Evolutionary conservation across 1,140 invertebrate genomes (phyloP).

Genomic region (Procambarus virginalis): DNA sequence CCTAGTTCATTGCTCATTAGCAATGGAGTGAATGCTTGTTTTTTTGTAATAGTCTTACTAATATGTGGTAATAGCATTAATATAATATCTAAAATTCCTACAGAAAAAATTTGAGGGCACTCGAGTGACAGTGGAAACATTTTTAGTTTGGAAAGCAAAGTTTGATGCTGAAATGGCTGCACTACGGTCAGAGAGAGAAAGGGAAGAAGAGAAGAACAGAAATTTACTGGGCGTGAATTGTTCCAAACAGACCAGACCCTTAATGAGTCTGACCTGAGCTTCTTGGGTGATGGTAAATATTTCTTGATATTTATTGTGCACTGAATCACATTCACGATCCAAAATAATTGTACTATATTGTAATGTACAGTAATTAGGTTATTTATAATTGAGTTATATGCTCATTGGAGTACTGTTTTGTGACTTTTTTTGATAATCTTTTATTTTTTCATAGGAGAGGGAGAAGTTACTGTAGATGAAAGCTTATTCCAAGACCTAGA

Average conservation of each 20-base stretch:
- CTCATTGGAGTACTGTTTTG: neutral
- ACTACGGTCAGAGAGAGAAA: conserved; percentile 82
- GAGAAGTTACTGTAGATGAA: conserved; percentile 92
- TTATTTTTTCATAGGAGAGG: conserved; percentile 80
- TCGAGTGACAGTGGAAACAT: conserved; percentile 95
- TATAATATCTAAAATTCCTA: conserved; percentile 67
- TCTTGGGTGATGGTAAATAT: conserved; percentile 88
- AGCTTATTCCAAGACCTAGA: conserved; percentile 94
- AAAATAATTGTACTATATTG: too few relatives aligned
- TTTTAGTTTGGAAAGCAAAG: conserved; percentile 93
- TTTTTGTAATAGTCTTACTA: too few relatives aligned
- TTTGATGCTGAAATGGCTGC: conserved; percentile 94
- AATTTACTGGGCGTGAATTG: conserved; percentile 86
- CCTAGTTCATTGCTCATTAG: too few relatives aligned
- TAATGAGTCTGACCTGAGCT: conserved; percentile 96
- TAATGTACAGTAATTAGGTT: neutral
- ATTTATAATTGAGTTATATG: neutral
- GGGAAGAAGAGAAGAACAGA: conserved; percentile 81
- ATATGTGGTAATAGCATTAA: neutral
- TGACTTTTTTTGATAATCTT: neutral
- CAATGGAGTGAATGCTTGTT: too few relatives aligned
- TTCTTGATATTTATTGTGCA: neutral
- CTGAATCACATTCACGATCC: too few relatives aligned
- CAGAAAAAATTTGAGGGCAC: conserved; percentile 97
- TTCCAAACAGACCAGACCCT: conserved; percentile 94